Evolutionary conservation across 2,888 invertebrate genomes (phyloP).

Genomic region (Allolobophora icterica): DNA sequence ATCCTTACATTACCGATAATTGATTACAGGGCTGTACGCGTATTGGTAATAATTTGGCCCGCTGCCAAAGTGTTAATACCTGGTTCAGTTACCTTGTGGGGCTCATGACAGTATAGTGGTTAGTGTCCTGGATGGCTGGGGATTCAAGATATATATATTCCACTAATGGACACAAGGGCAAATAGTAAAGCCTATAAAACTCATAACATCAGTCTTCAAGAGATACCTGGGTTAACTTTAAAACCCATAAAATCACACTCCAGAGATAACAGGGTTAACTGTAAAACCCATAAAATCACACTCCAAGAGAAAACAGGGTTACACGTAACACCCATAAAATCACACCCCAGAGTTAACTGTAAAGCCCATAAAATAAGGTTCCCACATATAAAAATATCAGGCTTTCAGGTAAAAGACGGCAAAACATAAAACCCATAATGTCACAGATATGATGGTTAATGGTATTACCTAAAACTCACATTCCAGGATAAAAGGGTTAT

Average conservation of each 20-base stretch:
- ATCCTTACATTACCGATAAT: too few species aligned
- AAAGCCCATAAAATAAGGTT: not conserved
- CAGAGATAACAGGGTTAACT: not conserved
- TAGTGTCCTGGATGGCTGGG: not conserved
- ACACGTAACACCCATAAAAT: not conserved
- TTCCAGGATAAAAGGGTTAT: too few species aligned
- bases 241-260: not conserved
- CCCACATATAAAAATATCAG: not conserved
- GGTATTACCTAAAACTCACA: too few species aligned
- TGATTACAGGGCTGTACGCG: too few species aligned
- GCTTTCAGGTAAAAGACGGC: not conserved
- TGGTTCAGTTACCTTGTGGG: not conserved
- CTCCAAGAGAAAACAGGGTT: too few species aligned
- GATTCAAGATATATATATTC: not conserved
- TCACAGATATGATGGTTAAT: not conserved
- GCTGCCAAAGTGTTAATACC: too few species aligned
- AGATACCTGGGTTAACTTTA: too few species aligned
- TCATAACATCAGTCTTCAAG: not conserved
- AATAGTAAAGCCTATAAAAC: not conserved
- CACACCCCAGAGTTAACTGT: not conserved
- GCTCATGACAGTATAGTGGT: not conserved
- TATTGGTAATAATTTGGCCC: too few species aligned
- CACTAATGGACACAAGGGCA: not conserved
- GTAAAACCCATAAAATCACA: not conserved
- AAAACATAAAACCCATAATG: not conserved